Conservation (phyloP, 2,113 vertebrate genomes). For the Gopherus flavomarginatus region DNA sequence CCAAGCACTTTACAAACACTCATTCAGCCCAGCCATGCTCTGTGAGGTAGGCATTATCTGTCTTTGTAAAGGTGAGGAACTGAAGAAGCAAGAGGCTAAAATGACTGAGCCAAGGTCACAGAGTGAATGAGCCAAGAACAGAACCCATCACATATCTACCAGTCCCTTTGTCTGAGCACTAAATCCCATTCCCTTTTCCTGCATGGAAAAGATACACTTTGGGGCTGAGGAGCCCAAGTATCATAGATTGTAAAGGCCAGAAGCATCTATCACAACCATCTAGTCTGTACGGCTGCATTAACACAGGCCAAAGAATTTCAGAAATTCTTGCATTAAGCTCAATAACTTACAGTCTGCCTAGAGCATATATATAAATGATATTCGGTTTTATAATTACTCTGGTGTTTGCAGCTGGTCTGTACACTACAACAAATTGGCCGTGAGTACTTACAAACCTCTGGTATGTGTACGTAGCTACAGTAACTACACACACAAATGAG, state of each 20-base stretch:
- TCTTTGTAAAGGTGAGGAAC: background rate
- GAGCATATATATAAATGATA: background rate
- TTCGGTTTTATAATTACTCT: background rate
- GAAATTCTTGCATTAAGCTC: background rate
- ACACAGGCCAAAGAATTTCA: background rate
- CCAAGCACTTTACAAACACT: background rate
- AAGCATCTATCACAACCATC: background rate
- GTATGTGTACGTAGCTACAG: background rate
- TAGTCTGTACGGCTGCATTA: background rate
- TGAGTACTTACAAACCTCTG: background rate
- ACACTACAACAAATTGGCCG: too few relatives aligned
- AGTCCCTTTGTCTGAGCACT: accelerated
- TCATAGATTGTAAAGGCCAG: background rate
- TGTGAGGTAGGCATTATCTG: background rate
- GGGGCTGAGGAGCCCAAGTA: accelerated
- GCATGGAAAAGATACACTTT: accelerated
- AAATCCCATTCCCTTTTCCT: background rate
- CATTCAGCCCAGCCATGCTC: accelerated
- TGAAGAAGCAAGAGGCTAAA: background rate
- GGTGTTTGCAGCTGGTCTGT: background rate
- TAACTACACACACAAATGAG: background rate
- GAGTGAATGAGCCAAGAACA: background rate
- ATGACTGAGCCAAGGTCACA: accelerated
- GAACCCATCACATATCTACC: background rate
- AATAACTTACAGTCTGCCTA: background rate